These are phyloP conservation scores for Alloplasta piceator DNA, from an alignment of 2,888 invertebrate genomes.

Conservation along the genomic window DNA sequence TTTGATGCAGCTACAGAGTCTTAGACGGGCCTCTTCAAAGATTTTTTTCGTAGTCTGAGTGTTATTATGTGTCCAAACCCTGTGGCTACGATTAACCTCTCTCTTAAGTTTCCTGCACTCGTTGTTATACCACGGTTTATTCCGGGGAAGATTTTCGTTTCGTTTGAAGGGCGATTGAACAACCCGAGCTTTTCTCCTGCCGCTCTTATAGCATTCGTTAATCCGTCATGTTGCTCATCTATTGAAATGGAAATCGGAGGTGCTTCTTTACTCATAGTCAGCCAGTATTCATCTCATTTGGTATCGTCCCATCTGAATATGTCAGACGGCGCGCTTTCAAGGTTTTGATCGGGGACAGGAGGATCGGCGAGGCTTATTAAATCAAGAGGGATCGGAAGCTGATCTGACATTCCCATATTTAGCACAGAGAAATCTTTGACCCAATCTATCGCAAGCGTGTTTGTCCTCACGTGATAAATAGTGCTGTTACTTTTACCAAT, in stretches of 20 bases:
- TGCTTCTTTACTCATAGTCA: too few relatives aligned
- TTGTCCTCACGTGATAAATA: slow-evolving; percentile 27
- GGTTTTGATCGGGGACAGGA: neutral
- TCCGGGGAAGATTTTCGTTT: too few relatives aligned
- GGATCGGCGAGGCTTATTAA: too few relatives aligned
- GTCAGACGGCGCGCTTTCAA: neutral
- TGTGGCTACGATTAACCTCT: slow-evolving; percentile 5
- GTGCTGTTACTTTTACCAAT: slow-evolving; percentile 17
- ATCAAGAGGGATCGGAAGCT: neutral
- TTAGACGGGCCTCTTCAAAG: neutral
- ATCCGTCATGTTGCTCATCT: too few relatives aligned
- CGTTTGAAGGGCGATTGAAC: too few relatives aligned
- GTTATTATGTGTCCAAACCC: slow-evolving; percentile 10
- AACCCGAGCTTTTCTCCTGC: too few relatives aligned
- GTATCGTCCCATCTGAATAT: neutral
- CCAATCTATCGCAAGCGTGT: neutral
- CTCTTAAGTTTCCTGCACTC: too few relatives aligned
- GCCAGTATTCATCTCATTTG: too few relatives aligned
- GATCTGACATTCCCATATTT: slow-evolving; percentile 23
- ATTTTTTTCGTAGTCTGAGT: neutral
- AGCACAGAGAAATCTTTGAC: slow-evolving; percentile 1
- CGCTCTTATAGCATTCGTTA: too few relatives aligned
- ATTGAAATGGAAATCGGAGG: too few relatives aligned
- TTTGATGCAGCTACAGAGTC: slow-evolving; percentile 3
- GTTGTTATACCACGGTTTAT: too few relatives aligned